phyloP scores from a whole-genome alignment of 2,888 invertebrate species.

The Acanthosepion pharaonis region DNA sequence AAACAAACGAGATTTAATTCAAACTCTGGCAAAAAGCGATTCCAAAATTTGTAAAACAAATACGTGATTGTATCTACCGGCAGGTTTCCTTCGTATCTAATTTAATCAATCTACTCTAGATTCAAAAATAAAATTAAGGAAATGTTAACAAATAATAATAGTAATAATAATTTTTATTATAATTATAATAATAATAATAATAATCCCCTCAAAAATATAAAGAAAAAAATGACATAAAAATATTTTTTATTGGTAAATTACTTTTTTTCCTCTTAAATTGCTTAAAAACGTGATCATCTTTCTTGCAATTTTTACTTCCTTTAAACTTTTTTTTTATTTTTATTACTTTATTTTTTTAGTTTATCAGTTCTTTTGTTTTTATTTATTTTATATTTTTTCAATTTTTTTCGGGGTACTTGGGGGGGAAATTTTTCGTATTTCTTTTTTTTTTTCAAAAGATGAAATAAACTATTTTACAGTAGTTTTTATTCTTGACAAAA shows the following conservation, averaged over 20 bases:
- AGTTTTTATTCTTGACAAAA: slow-evolving; percentile 23
- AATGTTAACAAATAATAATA: neutral
- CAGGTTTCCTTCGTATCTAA: neutral
- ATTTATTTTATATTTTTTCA: neutral
- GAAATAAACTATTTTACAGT: slow-evolving; percentile 33
- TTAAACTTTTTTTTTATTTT: neutral
- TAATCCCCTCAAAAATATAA: neutral
- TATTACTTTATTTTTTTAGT: neutral
- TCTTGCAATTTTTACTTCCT: neutral
- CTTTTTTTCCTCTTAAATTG: neutral
- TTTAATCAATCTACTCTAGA: neutral
- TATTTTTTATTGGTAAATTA: neutral
- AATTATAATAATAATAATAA: neutral
- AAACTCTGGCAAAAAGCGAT: neutral
- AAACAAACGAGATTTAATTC: neutral
- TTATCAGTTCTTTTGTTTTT: neutral
- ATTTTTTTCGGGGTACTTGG: neutral
- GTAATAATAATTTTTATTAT: neutral
- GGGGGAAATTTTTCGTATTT: neutral
- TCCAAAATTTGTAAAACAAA: neutral
- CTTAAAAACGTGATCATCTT: neutral
- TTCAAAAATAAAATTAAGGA: neutral
- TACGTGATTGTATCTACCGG: neutral
- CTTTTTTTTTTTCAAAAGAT: neutral
- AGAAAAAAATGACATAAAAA: neutral